phyloP scores from a whole-genome alignment of 2,888 invertebrate genomes.

The Lochmaea capreae region DNA sequence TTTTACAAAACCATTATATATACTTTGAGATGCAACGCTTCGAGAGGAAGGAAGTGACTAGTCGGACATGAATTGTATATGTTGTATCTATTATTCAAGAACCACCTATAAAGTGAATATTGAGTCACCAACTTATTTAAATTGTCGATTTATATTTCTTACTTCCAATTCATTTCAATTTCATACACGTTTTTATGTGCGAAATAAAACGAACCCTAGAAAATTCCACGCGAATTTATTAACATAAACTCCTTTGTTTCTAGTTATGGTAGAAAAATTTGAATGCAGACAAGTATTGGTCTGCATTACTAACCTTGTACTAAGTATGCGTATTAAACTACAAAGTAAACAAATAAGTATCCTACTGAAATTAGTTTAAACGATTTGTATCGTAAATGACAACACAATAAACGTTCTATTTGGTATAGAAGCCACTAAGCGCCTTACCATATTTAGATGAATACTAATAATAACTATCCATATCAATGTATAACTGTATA shows the following conservation, averaged over 20 bases:
- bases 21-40: conserved; percentile 1
- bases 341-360: conserved; percentile 7
- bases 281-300: conserved; percentile 3
- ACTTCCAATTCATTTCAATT: too few relatives aligned
- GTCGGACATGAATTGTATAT: conserved; percentile 30
- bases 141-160: neutral
- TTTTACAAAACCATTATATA: conserved; percentile 7
- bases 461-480: conserved; percentile 2
- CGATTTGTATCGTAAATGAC: neutral
- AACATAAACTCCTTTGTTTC: neutral
- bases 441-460: conserved; percentile 1
- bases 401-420: conserved; percentile 6
- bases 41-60: conserved; percentile 31
- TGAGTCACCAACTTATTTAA: neutral
- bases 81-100: conserved; percentile 26
- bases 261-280: conserved; percentile 2
- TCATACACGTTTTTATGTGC: too few relatives aligned
- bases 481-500: conserved; percentile 7
- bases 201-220: too few relatives aligned
- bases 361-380: neutral
- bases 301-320: conserved; percentile 14
- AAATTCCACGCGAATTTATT: too few relatives aligned
- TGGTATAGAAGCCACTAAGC: neutral
- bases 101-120: conserved; percentile 1
- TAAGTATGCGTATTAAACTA: conserved; percentile 6